Percentiles rank a stretch among this genome's conserved stretches.
phyloP scores from a whole-genome alignment of 2,113 vertebrate species.

The Channa argus region DNA sequence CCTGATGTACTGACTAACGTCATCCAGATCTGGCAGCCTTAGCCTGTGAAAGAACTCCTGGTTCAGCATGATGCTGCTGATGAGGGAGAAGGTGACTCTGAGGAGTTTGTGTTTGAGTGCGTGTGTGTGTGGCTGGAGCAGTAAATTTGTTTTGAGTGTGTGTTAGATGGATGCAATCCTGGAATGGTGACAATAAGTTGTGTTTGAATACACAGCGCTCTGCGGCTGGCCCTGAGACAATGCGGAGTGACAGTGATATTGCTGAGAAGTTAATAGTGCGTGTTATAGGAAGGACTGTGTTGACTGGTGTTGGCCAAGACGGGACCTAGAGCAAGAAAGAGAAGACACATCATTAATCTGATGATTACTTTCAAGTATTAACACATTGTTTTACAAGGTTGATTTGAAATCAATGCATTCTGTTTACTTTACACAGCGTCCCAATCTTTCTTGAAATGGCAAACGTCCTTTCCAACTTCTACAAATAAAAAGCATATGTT shows the following conservation, averaged over 20 bases:
- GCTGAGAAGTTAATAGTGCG: background rate
- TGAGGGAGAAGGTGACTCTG: background rate
- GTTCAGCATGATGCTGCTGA: slow-evolving; percentile 81
- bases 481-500: no score
- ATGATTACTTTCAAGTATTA: background rate
- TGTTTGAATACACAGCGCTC: background rate
- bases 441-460: no score
- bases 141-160: background rate
- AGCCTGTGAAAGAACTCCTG: slow-evolving; percentile 88
- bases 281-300: slow-evolving; percentile 16
- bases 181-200: background rate
- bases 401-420: no score
- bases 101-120: background rate
- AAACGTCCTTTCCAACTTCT: no score
- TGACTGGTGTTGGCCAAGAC: slow-evolving; percentile 7
- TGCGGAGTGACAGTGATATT: background rate
- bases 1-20: slow-evolving; percentile 87
- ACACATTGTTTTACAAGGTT: no score
- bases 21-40: slow-evolving; percentile 87
- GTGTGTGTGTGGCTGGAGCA: background rate
- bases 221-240: background rate
- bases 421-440: no score
- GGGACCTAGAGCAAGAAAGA: slow-evolving; percentile 18
- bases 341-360: background rate
- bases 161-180: background rate